Evolutionary conservation across 35 echinoderm and acorn worm species (phyloP).

Genomic region (Ophioderma brevispina): DNA sequence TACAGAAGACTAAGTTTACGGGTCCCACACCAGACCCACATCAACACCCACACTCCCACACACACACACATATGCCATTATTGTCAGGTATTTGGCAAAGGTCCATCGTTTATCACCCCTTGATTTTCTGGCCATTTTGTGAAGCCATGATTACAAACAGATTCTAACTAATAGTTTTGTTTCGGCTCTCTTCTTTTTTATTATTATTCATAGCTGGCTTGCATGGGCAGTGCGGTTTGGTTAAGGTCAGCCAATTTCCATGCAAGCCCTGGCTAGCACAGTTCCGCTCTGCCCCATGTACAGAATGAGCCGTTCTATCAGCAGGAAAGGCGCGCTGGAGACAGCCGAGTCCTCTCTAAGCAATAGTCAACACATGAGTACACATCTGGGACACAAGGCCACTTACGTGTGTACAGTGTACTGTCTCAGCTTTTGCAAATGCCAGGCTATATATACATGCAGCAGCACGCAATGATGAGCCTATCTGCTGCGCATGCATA

Average conservation of each 20-base stretch:
- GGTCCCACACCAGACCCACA: too few species aligned
- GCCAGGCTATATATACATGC: neutral
- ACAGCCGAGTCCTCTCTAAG: neutral
- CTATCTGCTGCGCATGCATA: slow-evolving; percentile 9
- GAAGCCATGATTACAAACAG: neutral
- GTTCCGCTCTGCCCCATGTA: neutral
- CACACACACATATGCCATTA: too few species aligned
- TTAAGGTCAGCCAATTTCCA: neutral
- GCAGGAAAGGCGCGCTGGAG: neutral
- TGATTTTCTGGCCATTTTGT: neutral
- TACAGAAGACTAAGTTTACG: too few species aligned
- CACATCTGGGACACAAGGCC: neutral
- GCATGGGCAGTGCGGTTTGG: neutral
- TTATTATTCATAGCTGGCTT: neutral
- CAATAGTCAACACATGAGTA: neutral
- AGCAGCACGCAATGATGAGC: neutral
- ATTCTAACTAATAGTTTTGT: neutral
- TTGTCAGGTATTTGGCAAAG: neutral
- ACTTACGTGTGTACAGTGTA: neutral
- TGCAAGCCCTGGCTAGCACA: neutral
- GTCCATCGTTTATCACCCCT: neutral
- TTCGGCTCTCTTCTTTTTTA: neutral
- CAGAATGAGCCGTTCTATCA: neutral
- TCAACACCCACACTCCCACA: too few species aligned
- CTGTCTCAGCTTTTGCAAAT: neutral